Evolutionary conservation across 92 coral and sea anemone species (phyloP).

Genomic region (Siderastrea radians): DNA sequence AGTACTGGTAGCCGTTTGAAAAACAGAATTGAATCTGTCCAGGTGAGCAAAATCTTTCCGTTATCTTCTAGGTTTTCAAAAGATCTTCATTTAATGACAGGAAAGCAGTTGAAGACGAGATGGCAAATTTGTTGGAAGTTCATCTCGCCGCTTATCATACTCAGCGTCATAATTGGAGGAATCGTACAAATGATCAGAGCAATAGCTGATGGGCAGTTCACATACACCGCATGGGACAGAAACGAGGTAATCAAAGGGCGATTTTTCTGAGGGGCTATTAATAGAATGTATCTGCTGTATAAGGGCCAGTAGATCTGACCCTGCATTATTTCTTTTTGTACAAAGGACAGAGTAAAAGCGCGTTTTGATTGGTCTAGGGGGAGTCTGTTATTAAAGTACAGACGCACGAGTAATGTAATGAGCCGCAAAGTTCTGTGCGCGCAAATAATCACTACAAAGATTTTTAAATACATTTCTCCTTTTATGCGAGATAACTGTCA

Average conservation of each 20-base stretch:
- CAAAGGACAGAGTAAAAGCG: too few relatives aligned
- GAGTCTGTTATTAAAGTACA: too few relatives aligned
- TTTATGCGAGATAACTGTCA: too few relatives aligned
- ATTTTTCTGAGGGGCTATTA: not conserved
- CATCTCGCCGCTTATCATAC: constrained; percentile 89
- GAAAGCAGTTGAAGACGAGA: constrained; percentile 68
- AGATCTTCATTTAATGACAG: constrained; percentile 80
- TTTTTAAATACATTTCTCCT: too few relatives aligned
- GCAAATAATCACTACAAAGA: too few relatives aligned
- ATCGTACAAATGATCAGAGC: constrained; percentile 68
- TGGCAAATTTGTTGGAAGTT: constrained; percentile 97
- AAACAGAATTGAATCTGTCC: not conserved
- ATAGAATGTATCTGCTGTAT: not conserved
- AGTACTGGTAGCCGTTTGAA: not conserved
- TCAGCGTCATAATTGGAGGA: constrained; percentile 82
- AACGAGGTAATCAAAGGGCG: constrained; percentile 55
- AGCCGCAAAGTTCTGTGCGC: too few relatives aligned
- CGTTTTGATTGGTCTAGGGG: too few relatives aligned
- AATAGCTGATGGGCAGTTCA: constrained; percentile 48
- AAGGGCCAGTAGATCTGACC: too few relatives aligned
- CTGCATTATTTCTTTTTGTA: too few relatives aligned
- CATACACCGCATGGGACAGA: constrained; percentile 92
- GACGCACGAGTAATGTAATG: too few relatives aligned
- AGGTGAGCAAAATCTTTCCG: not conserved
- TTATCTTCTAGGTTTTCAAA: constrained; percentile 79